phyloP scores from a whole-genome alignment of 2,797 vertebrate genomes.

The Enteromius thamalakanensis region DNA sequence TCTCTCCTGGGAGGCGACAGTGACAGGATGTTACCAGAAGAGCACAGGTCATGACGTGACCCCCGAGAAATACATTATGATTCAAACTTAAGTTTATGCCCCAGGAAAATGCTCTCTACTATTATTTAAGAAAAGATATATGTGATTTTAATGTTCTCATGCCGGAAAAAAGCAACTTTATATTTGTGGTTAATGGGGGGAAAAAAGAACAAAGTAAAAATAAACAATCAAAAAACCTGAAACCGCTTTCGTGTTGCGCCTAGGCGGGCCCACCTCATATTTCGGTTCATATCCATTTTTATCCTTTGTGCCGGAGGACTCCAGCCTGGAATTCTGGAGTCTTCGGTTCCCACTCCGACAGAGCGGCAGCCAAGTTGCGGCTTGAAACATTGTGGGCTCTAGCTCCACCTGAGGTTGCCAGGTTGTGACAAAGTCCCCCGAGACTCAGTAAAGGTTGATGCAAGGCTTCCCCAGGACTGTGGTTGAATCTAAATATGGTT shows the following conservation, averaged over 20 bases:
- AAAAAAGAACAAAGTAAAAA: conserved; percentile 69
- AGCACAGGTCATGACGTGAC: conserved; percentile 2
- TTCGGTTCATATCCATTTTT: conserved; percentile 69
- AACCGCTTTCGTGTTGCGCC: conserved; percentile 91
- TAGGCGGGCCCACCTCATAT: conserved; percentile 91
- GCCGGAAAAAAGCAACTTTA: conserved; percentile 53
- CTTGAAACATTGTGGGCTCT: conserved; percentile 86
- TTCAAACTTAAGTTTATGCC: conserved; percentile 66
- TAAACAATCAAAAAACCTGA: conserved; percentile 80
- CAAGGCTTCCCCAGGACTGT: conserved; percentile 75
- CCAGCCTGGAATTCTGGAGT: conserved; percentile 87
- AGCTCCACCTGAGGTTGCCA: conserved; percentile 89
- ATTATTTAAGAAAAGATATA: conserved; percentile 47
- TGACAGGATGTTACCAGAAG: conserved; percentile 50
- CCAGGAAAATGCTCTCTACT: conserved; percentile 42
- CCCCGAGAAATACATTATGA: conserved; percentile 11
- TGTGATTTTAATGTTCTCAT: conserved; percentile 21
- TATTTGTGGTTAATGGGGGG: conserved; percentile 55
- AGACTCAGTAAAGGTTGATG: conserved; percentile 79
- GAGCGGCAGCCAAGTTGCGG: conserved; percentile 88
- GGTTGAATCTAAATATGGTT: conserved; percentile 67
- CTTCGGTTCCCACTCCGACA: conserved; percentile 75
- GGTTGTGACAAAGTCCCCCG: conserved; percentile 86
- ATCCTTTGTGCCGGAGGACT: conserved; percentile 82
- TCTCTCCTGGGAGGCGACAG: conserved; percentile 81